Base-by-base conservation (phyloP, 2,113 vertebrate genomes). In the Syrrhaptes paradoxus region DNA sequence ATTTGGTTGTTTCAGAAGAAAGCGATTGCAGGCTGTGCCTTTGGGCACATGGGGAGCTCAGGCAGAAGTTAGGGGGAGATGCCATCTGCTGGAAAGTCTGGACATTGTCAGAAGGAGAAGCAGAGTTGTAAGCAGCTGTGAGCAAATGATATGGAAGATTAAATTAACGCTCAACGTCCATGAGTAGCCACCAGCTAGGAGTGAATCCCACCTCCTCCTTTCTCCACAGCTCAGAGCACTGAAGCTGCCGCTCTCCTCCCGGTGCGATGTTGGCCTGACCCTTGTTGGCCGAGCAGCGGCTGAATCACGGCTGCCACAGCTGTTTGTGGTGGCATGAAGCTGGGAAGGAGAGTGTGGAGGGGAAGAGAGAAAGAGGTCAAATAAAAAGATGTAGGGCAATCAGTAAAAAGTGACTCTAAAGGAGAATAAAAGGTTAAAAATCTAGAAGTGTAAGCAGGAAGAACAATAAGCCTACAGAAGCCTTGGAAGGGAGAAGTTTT, bases 51-150 rank as follows among this genome's bases (percentile, higher is more conserved):
- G 96, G 95, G 58, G 76, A 62, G 57, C 52, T 76, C 76, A 86
- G 75, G 79, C 72, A 97, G 96, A 93, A 41, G 97, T 96, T 98
- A 93, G 97, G 94, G 93, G 70, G 97, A 98, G 94, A 91, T 93
- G 96, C 98, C 98, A 98, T 97, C 98, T 98, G 97, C 97, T 97
- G 98, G 98, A 92, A 52, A 59, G 52, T 74, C 55, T 51, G n/a
- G 90, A 81, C 92, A 96, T 85, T 89, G 96, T 88, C 92, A 41
- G 51, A 32, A 52, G 90, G 88, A 95, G 32, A 68, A 63, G 62
- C 34, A 2, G 89, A 45, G 49, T 48, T 49, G 61, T 59, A 95
- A 96, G 89, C 61, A 78, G 43, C 59, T 58, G 90, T 32, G 80
- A 85, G 46, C 28, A 75, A 95, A 81, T 58, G 70, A 43, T n/a